Conservation (phyloP, 2,797 vertebrate genomes). For the Delichon dasypus region DNA sequence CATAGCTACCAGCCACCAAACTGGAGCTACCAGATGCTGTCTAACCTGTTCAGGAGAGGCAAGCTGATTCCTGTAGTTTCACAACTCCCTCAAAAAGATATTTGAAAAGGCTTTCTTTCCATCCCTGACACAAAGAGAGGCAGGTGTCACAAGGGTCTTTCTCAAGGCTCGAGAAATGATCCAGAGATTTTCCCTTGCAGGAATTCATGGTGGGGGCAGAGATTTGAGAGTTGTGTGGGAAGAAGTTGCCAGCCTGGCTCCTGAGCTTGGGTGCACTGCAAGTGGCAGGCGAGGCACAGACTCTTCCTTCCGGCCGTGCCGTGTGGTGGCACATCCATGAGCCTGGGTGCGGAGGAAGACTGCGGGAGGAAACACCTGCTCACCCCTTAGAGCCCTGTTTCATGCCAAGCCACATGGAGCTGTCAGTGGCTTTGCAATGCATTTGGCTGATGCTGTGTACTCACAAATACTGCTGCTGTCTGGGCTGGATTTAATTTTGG, state of each 20-base stretch:
- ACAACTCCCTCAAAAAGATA: neutral
- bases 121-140: accelerated
- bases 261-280: neutral
- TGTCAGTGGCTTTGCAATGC: neutral
- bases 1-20: neutral
- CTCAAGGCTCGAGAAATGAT: accelerated
- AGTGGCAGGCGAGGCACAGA: accelerated
- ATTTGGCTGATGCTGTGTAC: accelerated
- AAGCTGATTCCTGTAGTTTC: accelerated
- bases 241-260: neutral
- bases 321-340: accelerated
- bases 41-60: neutral
- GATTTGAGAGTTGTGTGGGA: neutral
- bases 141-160: neutral
- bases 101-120: neutral
- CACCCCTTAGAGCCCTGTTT: accelerated
- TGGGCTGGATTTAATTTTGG: conserved; percentile 21
- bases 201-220: neutral
- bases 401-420: neutral
- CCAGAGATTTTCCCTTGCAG: neutral
- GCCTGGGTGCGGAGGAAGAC: accelerated
- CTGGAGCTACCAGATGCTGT: neutral
- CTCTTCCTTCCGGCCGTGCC: accelerated
- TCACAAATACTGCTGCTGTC: conserved; percentile 23
- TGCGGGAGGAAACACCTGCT: neutral